Conservation (phyloP, 2,797 vertebrate genomes). For the Sphaeramia orbicularis region DNA sequence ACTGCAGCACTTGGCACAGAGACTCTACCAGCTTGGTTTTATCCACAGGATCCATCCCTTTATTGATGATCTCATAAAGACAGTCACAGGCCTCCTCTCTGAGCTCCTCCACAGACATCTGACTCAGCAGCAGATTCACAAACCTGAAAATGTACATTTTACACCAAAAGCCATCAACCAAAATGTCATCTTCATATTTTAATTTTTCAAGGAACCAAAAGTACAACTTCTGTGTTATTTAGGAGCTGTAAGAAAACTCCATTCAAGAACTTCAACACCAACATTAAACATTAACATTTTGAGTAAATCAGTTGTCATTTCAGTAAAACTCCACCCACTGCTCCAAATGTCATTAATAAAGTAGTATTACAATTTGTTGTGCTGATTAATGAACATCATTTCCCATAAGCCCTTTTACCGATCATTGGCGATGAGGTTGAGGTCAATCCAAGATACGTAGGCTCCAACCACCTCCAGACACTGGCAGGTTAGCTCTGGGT, state of each 20-base stretch:
- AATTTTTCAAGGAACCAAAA: too few relatives aligned
- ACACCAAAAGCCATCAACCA: too few relatives aligned
- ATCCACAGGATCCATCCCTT: conserved; percentile 97
- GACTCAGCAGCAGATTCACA: conserved; percentile 96
- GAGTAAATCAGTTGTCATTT: too few relatives aligned
- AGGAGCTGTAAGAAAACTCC: neutral
- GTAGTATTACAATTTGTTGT: too few relatives aligned
- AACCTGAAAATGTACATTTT: conserved; percentile 83
- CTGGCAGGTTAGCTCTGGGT: conserved; percentile 97
- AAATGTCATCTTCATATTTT: too few relatives aligned
- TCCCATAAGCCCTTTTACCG: conserved; percentile 79
- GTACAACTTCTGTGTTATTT: too few relatives aligned
- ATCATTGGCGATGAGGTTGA: conserved; percentile 98
- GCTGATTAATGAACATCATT: neutral
- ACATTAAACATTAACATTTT: too few relatives aligned
- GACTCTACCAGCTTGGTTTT: conserved; percentile 98
- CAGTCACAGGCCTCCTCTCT: conserved; percentile 98
- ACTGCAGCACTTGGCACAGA: conserved; percentile 93
- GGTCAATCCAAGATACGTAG: conserved; percentile 98
- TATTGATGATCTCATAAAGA: conserved; percentile 98
- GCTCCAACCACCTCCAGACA: conserved; percentile 99
- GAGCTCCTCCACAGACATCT: conserved; percentile 98
- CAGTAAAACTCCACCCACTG: too few relatives aligned
- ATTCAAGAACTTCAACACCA: too few relatives aligned
- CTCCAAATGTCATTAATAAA: too few relatives aligned